These are phyloP conservation scores for Tor tambroides DNA, from an alignment of 2,113 vertebrate species.

Conservation along the genomic window DNA sequence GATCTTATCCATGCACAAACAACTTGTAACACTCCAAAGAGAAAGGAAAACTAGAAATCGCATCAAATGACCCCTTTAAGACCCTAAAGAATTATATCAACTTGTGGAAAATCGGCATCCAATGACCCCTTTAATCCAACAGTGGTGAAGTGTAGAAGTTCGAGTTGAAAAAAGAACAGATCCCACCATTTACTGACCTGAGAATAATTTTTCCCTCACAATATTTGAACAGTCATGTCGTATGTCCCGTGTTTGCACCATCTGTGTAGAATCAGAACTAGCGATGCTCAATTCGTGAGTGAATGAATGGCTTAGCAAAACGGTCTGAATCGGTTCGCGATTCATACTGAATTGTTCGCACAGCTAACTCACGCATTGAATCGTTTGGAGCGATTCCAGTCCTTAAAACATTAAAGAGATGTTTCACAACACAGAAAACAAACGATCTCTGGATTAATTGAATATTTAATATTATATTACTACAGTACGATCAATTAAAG, in stretches of 20 bases:
- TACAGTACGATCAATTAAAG: neutral
- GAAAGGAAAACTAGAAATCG: no score
- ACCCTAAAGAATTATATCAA: no score
- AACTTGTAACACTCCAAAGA: no score
- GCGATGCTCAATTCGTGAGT: neutral
- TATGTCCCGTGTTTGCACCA: neutral
- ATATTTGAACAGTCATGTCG: neutral
- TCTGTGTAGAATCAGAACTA: neutral
- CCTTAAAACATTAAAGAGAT: neutral
- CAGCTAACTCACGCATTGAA: neutral
- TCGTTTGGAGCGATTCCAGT: neutral
- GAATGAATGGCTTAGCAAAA: neutral
- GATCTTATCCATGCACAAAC: no score
- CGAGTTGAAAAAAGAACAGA: neutral
- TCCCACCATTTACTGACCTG: neutral
- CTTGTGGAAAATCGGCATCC: no score
- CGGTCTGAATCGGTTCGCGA: neutral
- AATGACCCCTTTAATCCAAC: no score
- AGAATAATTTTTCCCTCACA: neutral
- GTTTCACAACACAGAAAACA: neutral
- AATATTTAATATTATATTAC: neutral
- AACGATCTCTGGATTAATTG: neutral
- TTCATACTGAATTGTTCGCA: neutral
- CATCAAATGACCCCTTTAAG: no score
- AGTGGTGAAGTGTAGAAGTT: neutral